These are phyloP conservation scores for Patiria miniata DNA, from an alignment of 35 echinoderm and acorn worm species.

Conservation along the genomic window DNA sequence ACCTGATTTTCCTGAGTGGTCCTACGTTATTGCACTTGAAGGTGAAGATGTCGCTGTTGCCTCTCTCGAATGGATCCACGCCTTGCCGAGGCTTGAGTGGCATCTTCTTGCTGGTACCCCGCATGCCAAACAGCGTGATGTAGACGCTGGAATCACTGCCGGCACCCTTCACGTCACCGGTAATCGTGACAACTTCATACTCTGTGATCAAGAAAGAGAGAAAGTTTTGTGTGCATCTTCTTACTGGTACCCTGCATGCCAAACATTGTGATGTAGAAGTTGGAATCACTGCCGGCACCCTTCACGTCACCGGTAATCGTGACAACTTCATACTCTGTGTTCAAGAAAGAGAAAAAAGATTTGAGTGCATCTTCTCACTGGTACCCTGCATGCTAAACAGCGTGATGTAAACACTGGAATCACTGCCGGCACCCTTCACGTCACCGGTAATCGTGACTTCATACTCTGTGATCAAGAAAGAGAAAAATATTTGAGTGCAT, in stretches of 20 bases:
- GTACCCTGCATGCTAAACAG: slow-evolving; percentile 70
- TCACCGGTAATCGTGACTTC: slow-evolving; percentile 90
- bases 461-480: slow-evolving; percentile 70
- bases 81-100: slow-evolving; percentile 34
- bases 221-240: slow-evolving; percentile 63
- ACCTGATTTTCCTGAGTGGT: slow-evolving; percentile 95
- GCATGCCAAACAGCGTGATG: slow-evolving; percentile 81
- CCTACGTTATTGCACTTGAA: slow-evolving; percentile 90
- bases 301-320: slow-evolving; percentile 83
- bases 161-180: slow-evolving; percentile 87
- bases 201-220: slow-evolving; percentile 45
- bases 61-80: slow-evolving; percentile 79
- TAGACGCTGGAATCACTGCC: slow-evolving; percentile 90
- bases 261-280: slow-evolving; percentile 85
- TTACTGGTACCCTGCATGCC: slow-evolving; percentile 69
- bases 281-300: slow-evolving; percentile 90
- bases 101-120: slow-evolving; percentile 79
- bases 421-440: slow-evolving; percentile 84
- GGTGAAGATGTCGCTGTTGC: slow-evolving; percentile 81
- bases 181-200: slow-evolving; percentile 87
- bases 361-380: slow-evolving; percentile 69
- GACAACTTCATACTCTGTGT: slow-evolving; percentile 86
- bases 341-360: slow-evolving; percentile 15
- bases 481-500: slow-evolving; percentile 43
- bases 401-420: slow-evolving; percentile 89